Evolutionary conservation across 2,888 invertebrate genomes (phyloP).

Genomic region (Drosophila paranaensis): DNA sequence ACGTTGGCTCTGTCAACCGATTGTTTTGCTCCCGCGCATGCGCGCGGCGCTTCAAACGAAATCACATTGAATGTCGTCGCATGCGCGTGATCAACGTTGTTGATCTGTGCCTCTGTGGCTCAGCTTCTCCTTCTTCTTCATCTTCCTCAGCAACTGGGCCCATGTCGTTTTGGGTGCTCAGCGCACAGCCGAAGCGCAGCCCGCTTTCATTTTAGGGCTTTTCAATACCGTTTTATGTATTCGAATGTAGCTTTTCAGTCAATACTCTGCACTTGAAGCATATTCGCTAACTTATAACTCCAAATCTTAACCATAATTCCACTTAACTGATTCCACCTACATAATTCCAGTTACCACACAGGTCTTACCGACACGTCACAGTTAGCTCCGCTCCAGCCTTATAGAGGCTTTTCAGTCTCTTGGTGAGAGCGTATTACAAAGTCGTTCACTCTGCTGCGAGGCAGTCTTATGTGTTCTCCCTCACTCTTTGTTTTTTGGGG

Average conservation of each 20-base stretch:
- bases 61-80: conserved; percentile 81
- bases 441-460: conserved; percentile 22
- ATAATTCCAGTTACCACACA: background rate
- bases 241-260: conserved; percentile 51
- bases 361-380: background rate
- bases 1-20: conserved; percentile 62
- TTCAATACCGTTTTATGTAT: conserved; percentile 71
- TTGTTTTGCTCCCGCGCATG: conserved; percentile 81
- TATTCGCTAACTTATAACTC: background rate
- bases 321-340: background rate
- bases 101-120: conserved; percentile 67
- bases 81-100: conserved; percentile 81
- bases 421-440: conserved; percentile 45
- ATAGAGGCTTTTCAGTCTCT: too few relatives aligned
- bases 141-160: conserved; percentile 12
- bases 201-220: conserved; percentile 77
- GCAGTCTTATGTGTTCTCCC: conserved; percentile 38
- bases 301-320: background rate
- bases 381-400: too few relatives aligned
- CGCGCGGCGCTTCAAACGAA: conserved; percentile 79
- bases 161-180: conserved; percentile 62
- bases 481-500: conserved; percentile 28
- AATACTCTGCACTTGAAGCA: conserved; percentile 45
- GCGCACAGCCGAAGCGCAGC: conserved; percentile 37
- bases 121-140: conserved; percentile 8